Conservation (phyloP, 2,888 invertebrate species). For the Autographa gamma region DNA sequence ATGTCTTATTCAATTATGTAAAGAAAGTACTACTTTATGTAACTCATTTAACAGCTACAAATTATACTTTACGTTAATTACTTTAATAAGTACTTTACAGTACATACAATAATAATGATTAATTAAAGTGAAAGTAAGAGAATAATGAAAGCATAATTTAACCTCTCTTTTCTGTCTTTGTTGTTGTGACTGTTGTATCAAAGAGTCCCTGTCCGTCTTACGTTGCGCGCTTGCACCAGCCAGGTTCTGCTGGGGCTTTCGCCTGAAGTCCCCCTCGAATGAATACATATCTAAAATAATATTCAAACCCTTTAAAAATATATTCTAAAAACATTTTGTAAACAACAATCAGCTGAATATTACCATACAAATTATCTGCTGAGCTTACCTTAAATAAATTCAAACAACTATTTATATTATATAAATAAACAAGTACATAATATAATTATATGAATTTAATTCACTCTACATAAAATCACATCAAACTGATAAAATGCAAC, state of each 20-base stretch:
- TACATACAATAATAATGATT: neutral
- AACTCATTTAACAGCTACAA: neutral
- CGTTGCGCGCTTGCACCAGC: slow-evolving; percentile 95
- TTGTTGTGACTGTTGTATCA: slow-evolving; percentile 94
- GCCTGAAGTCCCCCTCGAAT: slow-evolving; percentile 97
- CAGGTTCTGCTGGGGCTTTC: slow-evolving; percentile 96
- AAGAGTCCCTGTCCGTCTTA: slow-evolving; percentile 90
- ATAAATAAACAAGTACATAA: slow-evolving; percentile 51
- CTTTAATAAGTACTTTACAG: neutral
- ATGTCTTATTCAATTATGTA: neutral
- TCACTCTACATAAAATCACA: slow-evolving; percentile 45
- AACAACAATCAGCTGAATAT: slow-evolving; percentile 79
- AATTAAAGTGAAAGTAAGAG: slow-evolving; percentile 48
- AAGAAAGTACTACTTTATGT: neutral
- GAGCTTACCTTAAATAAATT: slow-evolving; percentile 52
- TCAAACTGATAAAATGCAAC: slow-evolving; percentile 47
- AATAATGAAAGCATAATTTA: slow-evolving; percentile 47
- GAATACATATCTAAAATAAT: slow-evolving; percentile 88
- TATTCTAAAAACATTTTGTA: slow-evolving; percentile 62
- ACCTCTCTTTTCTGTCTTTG: slow-evolving; percentile 97
- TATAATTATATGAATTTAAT: slow-evolving; percentile 39
- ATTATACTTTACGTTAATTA: neutral
- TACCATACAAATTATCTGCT: slow-evolving; percentile 43
- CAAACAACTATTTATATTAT: slow-evolving; percentile 43
- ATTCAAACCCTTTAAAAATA: slow-evolving; percentile 20